Percentiles rank a stretch among this genome's conserved stretches.
Conservation (phyloP, 2,888 invertebrate species). For the Diploptera punctata region DNA sequence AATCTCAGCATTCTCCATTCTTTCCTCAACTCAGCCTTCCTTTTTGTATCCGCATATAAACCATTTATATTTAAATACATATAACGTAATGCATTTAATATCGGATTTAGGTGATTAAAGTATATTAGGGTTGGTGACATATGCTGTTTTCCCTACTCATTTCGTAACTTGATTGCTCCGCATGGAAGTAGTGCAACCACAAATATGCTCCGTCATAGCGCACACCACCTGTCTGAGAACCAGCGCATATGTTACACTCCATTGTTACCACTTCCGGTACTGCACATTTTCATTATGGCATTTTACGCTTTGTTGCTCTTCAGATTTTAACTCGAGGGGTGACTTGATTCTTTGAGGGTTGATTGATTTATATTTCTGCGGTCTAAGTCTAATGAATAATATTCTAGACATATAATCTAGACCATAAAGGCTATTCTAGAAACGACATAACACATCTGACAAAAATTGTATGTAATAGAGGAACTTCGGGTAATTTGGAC, state of each 20-base stretch:
- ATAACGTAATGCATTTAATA: too few relatives aligned
- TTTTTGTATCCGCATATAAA: too few relatives aligned
- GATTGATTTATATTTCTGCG: background rate
- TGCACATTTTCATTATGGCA: background rate
- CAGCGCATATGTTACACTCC: background rate
- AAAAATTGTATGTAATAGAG: too few relatives aligned
- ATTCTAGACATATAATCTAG: too few relatives aligned
- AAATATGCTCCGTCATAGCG: background rate
- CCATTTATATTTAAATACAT: too few relatives aligned
- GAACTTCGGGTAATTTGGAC: too few relatives aligned
- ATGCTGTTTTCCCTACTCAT: conserved; percentile 7
- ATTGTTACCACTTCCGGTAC: conserved; percentile 1
- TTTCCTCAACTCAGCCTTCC: too few relatives aligned
- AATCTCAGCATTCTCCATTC: too few relatives aligned
- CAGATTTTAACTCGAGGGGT: background rate
- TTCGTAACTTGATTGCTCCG: background rate
- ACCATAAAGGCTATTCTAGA: too few relatives aligned
- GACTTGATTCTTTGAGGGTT: background rate
- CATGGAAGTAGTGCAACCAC: background rate
- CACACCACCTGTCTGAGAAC: conserved; percentile 6
- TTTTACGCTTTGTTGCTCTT: conserved; percentile 3
- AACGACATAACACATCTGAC: too few relatives aligned
- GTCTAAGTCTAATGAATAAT: too few relatives aligned
- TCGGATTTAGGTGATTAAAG: too few relatives aligned
- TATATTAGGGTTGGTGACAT: conserved; percentile 4